Conservation (phyloP, 2,113 vertebrate species). For the Eupsittula cactorum region DNA sequence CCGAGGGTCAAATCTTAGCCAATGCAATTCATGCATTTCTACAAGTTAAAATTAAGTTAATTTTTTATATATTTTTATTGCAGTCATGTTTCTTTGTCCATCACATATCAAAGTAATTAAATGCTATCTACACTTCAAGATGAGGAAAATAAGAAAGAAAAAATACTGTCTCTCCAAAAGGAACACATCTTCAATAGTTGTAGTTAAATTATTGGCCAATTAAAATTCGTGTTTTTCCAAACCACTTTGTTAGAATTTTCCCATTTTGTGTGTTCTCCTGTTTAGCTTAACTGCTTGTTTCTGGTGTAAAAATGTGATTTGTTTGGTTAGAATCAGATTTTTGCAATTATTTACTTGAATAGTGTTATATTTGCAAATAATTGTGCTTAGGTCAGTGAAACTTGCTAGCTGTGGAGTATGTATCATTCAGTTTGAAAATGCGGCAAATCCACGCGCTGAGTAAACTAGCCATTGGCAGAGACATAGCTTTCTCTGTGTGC, state of each 20-base stretch:
- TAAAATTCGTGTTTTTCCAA: not conserved
- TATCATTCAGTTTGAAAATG: not conserved
- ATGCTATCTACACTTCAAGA: not conserved
- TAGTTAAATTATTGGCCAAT: not conserved
- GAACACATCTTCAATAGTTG: not conserved
- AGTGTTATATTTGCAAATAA: not conserved
- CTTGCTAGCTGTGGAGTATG: not conserved
- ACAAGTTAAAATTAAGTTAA: not conserved
- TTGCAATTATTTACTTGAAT: not conserved
- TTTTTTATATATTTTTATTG: not conserved
- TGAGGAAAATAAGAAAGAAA: not conserved
- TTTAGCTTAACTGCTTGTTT: not conserved
- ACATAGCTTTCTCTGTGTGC: not conserved
- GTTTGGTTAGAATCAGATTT: not conserved
- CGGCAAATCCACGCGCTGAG: not conserved
- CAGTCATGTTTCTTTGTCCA: not conserved
- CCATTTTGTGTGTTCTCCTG: not conserved
- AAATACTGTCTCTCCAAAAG: not conserved
- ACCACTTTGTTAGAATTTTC: not conserved
- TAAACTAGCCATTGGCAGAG: not conserved
- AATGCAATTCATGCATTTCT: not conserved
- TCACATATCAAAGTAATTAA: not conserved
- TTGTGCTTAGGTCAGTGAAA: not conserved
- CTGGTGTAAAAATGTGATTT: not conserved
- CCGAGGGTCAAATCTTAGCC: not conserved